Conservation (phyloP, 2,888 invertebrate genomes). For the Tenthredo distinguenda region DNA sequence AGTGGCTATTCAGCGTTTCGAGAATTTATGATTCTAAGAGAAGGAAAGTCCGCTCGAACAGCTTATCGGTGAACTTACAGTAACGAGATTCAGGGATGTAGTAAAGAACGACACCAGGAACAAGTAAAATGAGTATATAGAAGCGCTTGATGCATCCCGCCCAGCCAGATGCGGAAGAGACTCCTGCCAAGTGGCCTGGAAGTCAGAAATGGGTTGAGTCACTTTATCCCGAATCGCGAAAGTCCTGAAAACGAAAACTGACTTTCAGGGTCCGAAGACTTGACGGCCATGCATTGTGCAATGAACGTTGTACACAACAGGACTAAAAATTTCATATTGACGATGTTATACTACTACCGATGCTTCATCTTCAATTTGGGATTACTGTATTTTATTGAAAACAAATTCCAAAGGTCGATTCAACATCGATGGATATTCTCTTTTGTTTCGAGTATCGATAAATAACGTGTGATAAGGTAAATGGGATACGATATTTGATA, state of each 20-base stretch:
- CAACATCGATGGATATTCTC: background rate
- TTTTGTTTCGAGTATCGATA: slow-evolving; percentile 16
- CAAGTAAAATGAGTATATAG: slow-evolving; percentile 61
- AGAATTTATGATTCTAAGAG: background rate
- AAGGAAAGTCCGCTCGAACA: background rate
- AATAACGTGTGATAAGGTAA: background rate
- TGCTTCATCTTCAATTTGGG: slow-evolving; percentile 1
- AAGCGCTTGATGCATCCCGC: slow-evolving; percentile 64
- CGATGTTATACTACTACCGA: background rate
- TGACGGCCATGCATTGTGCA: slow-evolving; percentile 56
- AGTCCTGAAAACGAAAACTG: slow-evolving; percentile 49
- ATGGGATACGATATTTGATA: background rate
- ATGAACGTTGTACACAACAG: slow-evolving; percentile 54
- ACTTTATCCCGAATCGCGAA: slow-evolving; percentile 48
- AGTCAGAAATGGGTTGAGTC: background rate
- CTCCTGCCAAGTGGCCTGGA: slow-evolving; percentile 42
- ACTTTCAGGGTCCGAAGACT: slow-evolving; percentile 60
- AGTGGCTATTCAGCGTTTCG: background rate
- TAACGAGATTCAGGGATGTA: slow-evolving; percentile 70
- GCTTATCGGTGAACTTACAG: slow-evolving; percentile 64
- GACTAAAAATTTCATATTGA: slow-evolving; percentile 60
- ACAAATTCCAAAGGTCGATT: background rate
- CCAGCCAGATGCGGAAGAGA: slow-evolving; percentile 62
- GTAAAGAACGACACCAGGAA: slow-evolving; percentile 67
- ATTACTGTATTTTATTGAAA: background rate